Base-by-base conservation (phyloP, 2,113 vertebrate genomes). In the Forbesichthys agassizii region DNA sequence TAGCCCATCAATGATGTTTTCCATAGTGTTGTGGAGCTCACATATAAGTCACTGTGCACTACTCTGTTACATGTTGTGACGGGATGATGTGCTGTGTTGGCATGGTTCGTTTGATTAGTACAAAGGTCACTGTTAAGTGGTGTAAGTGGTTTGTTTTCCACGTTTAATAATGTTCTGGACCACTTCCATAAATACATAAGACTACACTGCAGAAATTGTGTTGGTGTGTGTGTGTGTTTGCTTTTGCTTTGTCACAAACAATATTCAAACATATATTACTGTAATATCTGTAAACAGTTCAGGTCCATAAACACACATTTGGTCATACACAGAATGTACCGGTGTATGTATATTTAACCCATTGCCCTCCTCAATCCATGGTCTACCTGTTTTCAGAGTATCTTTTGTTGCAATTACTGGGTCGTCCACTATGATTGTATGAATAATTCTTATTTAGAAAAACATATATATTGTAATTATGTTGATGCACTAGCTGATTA, bases 391-490 rank as follows among this genome's bases (percentile, higher is more conserved):
- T 16, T 16, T 16, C 33, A 2, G 55, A 12, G 9, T 20, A 6
- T 11, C 27, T 57, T 57, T 48, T 82, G 6, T 66, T 66, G 36
- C 12, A 16, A 69, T 14, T 79, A 68, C 71, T 77, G 68, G 75
- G 52, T 73, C 67, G 3, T 78, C 81, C 73, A 82, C 80, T 69
- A 73, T 75, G 84, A 86, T 81, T 86, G 80, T 86, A 82, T 68
- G 16, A 20, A 73, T 1, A 57, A 16, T 79, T 70, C 60, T 16
- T 5, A 42, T 36, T 7, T 12, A 42, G 11, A 42, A n/a, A 49
- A 67, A 49, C 69, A 71, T 62, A 12, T 33, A 52, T 64, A 33
- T 12, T 54, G 9, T 10, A 11, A 62, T 27, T 70, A 13, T 59
- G 10, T 63, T 48, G 61, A 73, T n/a, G 7, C 9, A 73, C 58